These are phyloP conservation scores for Stenopsyche tienmushanensis DNA, from an alignment of 1,140 invertebrate species.

Conservation along the genomic window DNA sequence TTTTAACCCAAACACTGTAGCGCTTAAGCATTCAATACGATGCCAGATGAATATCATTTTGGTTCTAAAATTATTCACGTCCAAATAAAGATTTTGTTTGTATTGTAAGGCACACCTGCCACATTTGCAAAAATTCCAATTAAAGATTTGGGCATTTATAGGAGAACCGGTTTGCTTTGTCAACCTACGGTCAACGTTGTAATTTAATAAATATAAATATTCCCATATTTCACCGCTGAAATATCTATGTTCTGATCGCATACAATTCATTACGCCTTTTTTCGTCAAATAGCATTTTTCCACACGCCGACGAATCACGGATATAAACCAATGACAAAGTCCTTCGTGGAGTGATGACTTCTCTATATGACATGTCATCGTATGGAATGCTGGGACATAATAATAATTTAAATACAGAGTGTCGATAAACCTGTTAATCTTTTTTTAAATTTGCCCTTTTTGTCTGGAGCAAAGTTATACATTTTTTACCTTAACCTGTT, in stretches of 20 bases:
- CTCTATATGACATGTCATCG: background rate
- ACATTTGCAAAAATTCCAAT: background rate
- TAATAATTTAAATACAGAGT: no score
- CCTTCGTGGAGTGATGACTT: background rate
- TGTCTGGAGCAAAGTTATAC: no score
- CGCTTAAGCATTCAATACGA: no score
- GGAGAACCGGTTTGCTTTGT: background rate
- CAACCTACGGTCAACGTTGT: background rate
- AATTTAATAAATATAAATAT: background rate
- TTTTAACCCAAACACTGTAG: no score
- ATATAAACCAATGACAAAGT: background rate
- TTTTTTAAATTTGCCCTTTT: no score
- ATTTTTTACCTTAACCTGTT: no score
- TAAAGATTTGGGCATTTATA: background rate
- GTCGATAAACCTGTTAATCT: no score
- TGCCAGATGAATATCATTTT: no score
- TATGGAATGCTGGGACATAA: background rate
- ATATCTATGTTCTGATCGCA: background rate
- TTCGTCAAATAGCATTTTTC: background rate
- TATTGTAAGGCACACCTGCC: background rate
- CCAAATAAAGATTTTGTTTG: no score
- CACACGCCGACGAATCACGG: background rate
- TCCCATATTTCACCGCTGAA: background rate
- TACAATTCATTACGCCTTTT: background rate
- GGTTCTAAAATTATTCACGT: no score